These are phyloP conservation scores for Drosophila helvetica DNA, from an alignment of 2,888 invertebrate species.

Conservation along the genomic window DNA sequence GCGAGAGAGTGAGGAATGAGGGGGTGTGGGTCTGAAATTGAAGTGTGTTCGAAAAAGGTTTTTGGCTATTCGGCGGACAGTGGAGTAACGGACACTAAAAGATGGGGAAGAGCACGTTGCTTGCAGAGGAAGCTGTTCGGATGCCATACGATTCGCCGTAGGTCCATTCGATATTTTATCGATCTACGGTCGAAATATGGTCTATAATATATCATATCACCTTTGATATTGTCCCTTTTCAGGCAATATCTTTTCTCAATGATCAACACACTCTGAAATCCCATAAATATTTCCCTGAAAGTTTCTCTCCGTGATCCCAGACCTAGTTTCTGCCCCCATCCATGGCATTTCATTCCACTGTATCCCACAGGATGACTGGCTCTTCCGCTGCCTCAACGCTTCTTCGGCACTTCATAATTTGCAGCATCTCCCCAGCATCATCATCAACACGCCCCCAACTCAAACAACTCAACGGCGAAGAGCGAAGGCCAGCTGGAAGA, in stretches of 20 bases:
- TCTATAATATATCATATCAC: too few relatives aligned
- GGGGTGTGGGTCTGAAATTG: slow-evolving; percentile 11
- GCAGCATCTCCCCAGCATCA: slow-evolving; percentile 64
- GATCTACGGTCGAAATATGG: too few relatives aligned
- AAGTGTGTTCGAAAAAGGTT: slow-evolving; percentile 12
- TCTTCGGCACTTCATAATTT: slow-evolving; percentile 64
- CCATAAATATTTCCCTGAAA: too few relatives aligned
- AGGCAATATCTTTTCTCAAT: too few relatives aligned
- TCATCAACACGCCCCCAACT: slow-evolving; percentile 73
- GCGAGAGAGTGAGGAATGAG: slow-evolving; percentile 25
- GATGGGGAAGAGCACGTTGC: too few relatives aligned
- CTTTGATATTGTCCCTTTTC: too few relatives aligned
- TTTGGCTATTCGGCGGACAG: slow-evolving; percentile 2
- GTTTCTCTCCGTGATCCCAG: too few relatives aligned
- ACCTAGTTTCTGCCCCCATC: not conserved
- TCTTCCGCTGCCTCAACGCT: slow-evolving; percentile 21
- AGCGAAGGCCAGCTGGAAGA: slow-evolving; percentile 44
- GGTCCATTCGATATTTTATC: too few relatives aligned
- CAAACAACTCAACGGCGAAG: slow-evolving; percentile 4
- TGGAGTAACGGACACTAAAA: slow-evolving; percentile 2
- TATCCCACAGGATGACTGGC: slow-evolving; percentile 9
- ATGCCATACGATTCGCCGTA: too few relatives aligned
- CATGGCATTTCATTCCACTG: slow-evolving; percentile 8
- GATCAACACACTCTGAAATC: too few relatives aligned
- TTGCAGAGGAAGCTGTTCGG: too few relatives aligned